phyloP scores from a whole-genome alignment of 2,888 invertebrate genomes.

The Morinoia aosen region DNA sequence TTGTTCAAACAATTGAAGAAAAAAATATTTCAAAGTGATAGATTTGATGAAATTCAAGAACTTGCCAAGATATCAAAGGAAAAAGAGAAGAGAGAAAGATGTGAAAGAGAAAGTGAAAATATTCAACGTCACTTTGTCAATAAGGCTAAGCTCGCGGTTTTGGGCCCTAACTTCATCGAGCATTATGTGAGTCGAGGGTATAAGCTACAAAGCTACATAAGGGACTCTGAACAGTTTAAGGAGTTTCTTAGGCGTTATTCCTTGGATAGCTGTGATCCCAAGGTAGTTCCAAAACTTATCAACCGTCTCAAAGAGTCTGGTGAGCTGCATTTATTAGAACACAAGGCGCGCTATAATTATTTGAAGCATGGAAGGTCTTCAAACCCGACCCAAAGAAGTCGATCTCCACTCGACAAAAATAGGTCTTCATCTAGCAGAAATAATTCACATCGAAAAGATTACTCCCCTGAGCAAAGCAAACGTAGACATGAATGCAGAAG shows the following conservation, averaged over 20 bases:
- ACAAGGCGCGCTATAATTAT: background rate
- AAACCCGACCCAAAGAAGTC: background rate
- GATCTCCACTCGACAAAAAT: background rate
- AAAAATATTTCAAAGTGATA: background rate
- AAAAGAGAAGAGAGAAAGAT: background rate
- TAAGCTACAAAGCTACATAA: background rate
- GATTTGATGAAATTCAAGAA: conserved; percentile 26
- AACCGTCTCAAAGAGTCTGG: background rate
- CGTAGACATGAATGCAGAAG: too few relatives aligned
- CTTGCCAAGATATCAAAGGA: background rate
- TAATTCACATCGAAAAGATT: background rate
- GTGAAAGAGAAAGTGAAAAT: background rate
- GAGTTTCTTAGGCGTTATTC: background rate
- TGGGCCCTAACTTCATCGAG: background rate
- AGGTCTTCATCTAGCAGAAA: background rate
- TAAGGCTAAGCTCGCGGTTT: background rate
- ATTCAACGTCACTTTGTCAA: background rate
- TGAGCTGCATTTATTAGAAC: background rate
- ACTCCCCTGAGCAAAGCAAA: too few relatives aligned
- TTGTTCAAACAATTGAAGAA: background rate
- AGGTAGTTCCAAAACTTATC: background rate
- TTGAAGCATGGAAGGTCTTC: background rate
- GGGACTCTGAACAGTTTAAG: background rate
- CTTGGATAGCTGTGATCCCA: background rate
- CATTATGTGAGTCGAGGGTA: background rate